These are phyloP conservation scores for Trematomus loennbergii DNA, from an alignment of 2,113 vertebrate genomes.

Conservation along the genomic window DNA sequence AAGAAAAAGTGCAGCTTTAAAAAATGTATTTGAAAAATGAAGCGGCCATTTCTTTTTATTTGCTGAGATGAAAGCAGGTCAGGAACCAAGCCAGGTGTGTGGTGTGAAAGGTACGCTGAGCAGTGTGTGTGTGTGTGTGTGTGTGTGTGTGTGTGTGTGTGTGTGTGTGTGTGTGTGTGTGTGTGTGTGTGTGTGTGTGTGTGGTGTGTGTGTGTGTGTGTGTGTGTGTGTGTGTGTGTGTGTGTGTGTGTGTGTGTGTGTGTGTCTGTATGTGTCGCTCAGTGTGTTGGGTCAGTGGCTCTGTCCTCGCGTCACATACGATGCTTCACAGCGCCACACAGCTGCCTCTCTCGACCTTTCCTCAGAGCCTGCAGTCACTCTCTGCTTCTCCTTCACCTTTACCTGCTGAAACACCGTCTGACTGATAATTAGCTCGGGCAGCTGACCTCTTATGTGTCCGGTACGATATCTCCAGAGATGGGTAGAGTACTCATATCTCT, in stretches of 20 bases:
- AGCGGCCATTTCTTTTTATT: not conserved
- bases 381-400: constrained; percentile 56
- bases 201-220: too few relatives aligned
- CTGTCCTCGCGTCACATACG: constrained; percentile 69
- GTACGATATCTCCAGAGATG: constrained; percentile 22
- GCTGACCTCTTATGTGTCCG: constrained; percentile 28
- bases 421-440: constrained; percentile 66
- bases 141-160: too few relatives aligned
- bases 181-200: too few relatives aligned
- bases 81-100: constrained; percentile 52
- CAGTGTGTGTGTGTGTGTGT: constrained; percentile 54
- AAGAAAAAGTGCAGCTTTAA: not conserved
- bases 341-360: constrained; percentile 72
- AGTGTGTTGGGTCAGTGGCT: constrained; percentile 74
- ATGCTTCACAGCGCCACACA: constrained; percentile 69
- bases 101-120: constrained; percentile 49
- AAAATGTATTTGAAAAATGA: not conserved
- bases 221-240: constrained; percentile 47
- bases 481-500: too few relatives aligned
- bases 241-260: constrained; percentile 10
- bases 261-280: too few relatives aligned
- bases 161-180: too few relatives aligned
- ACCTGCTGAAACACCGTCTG: constrained; percentile 60
- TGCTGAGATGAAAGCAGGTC: constrained; percentile 41
- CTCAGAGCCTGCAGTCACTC: constrained; percentile 51